Base-by-base conservation (phyloP, 2,113 vertebrate genomes). In the Odontophorus gujanensis region DNA sequence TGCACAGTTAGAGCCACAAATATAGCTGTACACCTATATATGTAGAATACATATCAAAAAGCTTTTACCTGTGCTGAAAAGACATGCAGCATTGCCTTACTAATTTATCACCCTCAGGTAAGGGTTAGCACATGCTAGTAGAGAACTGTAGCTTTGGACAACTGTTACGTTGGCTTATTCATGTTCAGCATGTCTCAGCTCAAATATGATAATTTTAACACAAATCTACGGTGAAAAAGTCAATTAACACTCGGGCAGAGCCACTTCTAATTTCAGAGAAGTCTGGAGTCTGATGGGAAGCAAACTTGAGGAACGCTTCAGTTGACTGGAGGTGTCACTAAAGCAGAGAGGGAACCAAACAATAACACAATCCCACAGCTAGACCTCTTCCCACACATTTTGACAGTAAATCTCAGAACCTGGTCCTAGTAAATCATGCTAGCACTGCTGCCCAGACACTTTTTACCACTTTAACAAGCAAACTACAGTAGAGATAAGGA, bases 341-440 rank as follows among this genome's bases (percentile, higher is more conserved):
- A 43, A 34, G 24, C 36, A 10, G 32, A 11, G 32, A 53, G 9
- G 34, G 58, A 75, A 26, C 26, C 51, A 53, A 16, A 53, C 26
- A 28, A 45, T 7, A 58, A 40, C 30, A 38, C 25, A 69, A 84
- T 22, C 13, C 25, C 75, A 59, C 4, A 4, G 6, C 47, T 62
- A 11, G 10, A 74, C 42, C 45, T 86, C 40, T 13, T 40, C 16
- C 20, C 16, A 14, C 28, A 8, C 81, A 61, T 11, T 7, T 30
- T 76, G 85, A n/a, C 22, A 80, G 21, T 32, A 58, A 40, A 50
- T 69, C 28, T 4, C 6, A 51, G 72, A 85, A 53, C 17, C 8
- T 6, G 34, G 47, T 0, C 7, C 30, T 38, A 87, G 1, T 18
- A 43, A 58, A 40, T 69, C 5, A 28, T 16, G 12, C 28, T 36